Evolutionary conservation across 2,888 invertebrate genomes (phyloP).

Genomic region (Stenolophus ochropezus): DNA sequence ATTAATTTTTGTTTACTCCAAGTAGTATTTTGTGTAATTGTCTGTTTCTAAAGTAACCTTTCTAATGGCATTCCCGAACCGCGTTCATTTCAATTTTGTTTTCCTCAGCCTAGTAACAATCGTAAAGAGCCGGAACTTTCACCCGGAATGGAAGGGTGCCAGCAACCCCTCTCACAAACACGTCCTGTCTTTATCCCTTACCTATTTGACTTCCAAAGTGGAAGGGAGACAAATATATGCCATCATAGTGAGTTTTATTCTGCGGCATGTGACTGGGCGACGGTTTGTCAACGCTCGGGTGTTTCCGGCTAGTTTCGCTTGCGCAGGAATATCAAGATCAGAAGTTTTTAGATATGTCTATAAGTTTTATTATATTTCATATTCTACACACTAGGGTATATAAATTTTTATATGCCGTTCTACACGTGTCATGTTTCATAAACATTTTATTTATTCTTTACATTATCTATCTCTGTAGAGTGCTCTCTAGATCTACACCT

Average conservation of each 20-base stretch:
- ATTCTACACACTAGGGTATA: not conserved
- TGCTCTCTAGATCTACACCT: no score
- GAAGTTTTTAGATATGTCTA: not conserved
- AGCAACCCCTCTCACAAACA: conserved; percentile 1
- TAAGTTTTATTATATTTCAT: not conserved
- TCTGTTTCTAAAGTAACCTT: not conserved
- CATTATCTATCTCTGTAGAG: no score
- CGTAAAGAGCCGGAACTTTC: conserved; percentile 45
- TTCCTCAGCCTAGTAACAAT: conserved; percentile 15
- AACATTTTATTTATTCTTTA: no score
- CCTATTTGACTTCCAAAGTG: not conserved
- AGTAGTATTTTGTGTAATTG: no score
- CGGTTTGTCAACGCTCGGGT: not conserved
- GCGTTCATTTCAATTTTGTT: conserved; percentile 43
- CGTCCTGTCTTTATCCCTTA: not conserved
- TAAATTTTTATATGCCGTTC: not conserved
- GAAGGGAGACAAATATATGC: not conserved
- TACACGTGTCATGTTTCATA: not conserved
- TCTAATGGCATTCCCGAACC: not conserved
- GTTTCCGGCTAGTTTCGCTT: not conserved
- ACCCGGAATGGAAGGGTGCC: conserved; percentile 26
- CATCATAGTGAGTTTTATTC: conserved; percentile 25
- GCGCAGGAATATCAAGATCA: not conserved
- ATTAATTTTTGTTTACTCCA: no score
- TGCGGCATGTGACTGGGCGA: conserved; percentile 2